Evolutionary conservation across 2,113 vertebrate species (phyloP), one percentile per base, ranked within the genome.

Genomic region (Meleagris gallopavo): DNA sequence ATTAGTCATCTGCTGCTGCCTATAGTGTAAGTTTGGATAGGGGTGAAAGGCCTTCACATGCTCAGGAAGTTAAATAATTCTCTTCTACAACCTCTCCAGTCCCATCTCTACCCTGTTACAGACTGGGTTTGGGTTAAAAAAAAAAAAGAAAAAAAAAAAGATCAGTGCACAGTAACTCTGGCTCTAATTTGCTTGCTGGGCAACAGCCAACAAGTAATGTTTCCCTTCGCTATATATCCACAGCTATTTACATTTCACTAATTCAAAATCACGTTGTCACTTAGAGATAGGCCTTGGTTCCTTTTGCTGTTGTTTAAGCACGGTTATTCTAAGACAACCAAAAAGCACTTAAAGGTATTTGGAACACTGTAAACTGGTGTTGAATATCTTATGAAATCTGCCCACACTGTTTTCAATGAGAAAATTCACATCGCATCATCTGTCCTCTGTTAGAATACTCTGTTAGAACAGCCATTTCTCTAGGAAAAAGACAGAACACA

Each of bases 1-100:
- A 91, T 95, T 74, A 64, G 72, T 93, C 93, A 86, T n/a, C 78
- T 74, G 85, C 75, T 88, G 72, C 88, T 81, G 83, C 61, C 34
- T 48, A 70, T 30, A n/a, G 5, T 13, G 29, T 25, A 64, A 92
- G 61, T 90, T 73, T 91, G 80, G 64, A 66, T 22, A 77, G 54
- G 24, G 43, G 12, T 14, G 24, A 69, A 67, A 86, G 11, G 60
- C 74, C 60, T 80, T 67, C 3, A 58, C 79, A 78, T 60, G 69
- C 67, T 69, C 64, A 74, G 34, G 34, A 83, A 70, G 25, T n/a
- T 34, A 94, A 57, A 22, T 24, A 76, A 85, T 55, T 55, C 50
- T 55, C 79, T 60, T 41, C 64, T 29, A 20, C 18, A 58, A 22
- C 13, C 19, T 70, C 45, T 65, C 12, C 29, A 21, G 8, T 19